Conservation (phyloP, 1,140 invertebrate genomes). For the Procambarus clarkii region DNA sequence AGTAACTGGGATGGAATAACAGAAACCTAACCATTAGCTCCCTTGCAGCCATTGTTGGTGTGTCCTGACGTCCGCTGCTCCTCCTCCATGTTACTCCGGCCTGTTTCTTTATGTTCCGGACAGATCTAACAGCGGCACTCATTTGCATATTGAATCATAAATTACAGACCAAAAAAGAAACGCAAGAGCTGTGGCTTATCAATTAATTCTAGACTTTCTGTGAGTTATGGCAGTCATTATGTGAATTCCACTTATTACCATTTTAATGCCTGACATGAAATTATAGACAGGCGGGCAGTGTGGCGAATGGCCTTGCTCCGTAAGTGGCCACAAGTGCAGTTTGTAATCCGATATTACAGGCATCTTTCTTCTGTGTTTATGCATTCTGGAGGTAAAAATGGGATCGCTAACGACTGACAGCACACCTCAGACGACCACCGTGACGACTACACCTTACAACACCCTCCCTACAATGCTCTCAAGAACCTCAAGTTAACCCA, state of each 20-base stretch:
- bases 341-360: constrained; percentile 1
- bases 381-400: not conserved
- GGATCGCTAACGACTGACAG: not conserved
- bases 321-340: constrained; percentile 17
- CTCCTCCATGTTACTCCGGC: not conserved
- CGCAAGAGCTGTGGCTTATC: constrained; percentile 55
- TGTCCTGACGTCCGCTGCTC: not conserved
- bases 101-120: constrained; percentile 5
- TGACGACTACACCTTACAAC: too few relatives aligned
- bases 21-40: constrained; percentile 19
- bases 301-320: constrained; percentile 39
- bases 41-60: not conserved
- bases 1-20: constrained; percentile 27
- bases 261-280: constrained; percentile 49
- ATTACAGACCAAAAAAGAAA: constrained; percentile 50
- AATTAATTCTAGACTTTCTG: constrained; percentile 59
- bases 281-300: constrained; percentile 38
- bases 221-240: constrained; percentile 58
- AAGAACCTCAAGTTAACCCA: too few relatives aligned
- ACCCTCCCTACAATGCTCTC: too few relatives aligned
- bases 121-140: constrained; percentile 8
- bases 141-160: constrained; percentile 63
- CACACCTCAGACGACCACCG: not conserved
- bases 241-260: constrained; percentile 60
- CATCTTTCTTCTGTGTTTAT: not conserved